Evolutionary conservation across 1,140 invertebrate genomes (phyloP).

Genomic region (Zaprionus davidi): DNA sequence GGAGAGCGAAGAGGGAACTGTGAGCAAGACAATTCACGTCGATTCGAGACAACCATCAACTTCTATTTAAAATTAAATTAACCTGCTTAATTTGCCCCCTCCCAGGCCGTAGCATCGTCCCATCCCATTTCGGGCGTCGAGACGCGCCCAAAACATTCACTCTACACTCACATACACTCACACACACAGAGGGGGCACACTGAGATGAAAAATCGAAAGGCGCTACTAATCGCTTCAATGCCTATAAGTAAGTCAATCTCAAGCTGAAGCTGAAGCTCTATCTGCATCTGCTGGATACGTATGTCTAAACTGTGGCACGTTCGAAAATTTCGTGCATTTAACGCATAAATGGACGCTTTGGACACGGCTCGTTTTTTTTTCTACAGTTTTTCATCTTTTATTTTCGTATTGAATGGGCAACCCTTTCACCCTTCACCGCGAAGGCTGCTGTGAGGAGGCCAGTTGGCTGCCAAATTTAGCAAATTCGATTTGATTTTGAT

Average conservation of each 20-base stretch:
- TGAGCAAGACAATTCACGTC: constrained; percentile 9
- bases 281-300: constrained; percentile 55
- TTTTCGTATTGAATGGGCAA: constrained; percentile 38
- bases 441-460: constrained; percentile 54
- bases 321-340: constrained; percentile 68
- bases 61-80: constrained; percentile 82
- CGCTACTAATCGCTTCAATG: constrained; percentile 78
- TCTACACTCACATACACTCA: constrained; percentile 16
- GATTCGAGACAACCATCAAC: constrained; percentile 59
- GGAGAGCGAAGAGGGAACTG: too few relatives aligned
- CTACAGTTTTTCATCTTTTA: constrained; percentile 20
- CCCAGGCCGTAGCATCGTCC: background rate
- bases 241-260: constrained; percentile 48
- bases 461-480: constrained; percentile 60
- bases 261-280: constrained; percentile 31
- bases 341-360: constrained; percentile 74
- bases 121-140: constrained; percentile 21
- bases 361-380: constrained; percentile 43
- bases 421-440: constrained; percentile 80
- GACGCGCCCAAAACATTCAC: constrained; percentile 80
- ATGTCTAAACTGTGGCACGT: constrained; percentile 47
- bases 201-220: constrained; percentile 75
- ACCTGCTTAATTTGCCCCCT: constrained; percentile 76
- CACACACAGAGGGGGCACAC: background rate
- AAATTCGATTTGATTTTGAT: constrained; percentile 77